Conservation (phyloP, 1,140 invertebrate species). For the Bacillus rossius region DNA sequence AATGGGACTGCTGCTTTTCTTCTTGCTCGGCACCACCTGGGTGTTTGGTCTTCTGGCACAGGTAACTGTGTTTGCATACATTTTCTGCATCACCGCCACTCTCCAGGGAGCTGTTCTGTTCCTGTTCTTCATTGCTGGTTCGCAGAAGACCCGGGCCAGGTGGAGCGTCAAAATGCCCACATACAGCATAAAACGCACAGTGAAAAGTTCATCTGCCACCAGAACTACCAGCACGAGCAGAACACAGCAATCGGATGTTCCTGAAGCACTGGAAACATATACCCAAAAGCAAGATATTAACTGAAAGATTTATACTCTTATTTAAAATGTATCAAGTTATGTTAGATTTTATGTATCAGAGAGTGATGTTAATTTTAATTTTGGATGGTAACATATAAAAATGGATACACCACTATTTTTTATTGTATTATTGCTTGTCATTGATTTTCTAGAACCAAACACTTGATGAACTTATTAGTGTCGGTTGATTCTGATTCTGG, state of each 20-base stretch:
- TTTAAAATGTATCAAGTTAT: too few species aligned
- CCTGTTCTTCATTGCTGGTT: slow-evolving; percentile 1
- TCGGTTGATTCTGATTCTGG: too few species aligned
- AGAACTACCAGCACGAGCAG: background rate
- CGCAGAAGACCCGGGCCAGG: background rate
- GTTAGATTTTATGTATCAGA: too few species aligned
- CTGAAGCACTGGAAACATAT: background rate
- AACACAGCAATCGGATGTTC: background rate
- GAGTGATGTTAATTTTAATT: too few species aligned
- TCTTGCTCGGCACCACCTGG: slow-evolving; percentile 4
- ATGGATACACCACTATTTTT: too few species aligned
- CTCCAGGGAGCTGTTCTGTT: slow-evolving; percentile 5
- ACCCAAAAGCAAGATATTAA: background rate
- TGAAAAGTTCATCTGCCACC: background rate
- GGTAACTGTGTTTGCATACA: background rate
- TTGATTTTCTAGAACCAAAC: too few species aligned
- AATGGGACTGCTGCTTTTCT: background rate
- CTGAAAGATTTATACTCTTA: too few species aligned
- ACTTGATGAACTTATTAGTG: too few species aligned
- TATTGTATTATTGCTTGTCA: too few species aligned
- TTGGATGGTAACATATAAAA: too few species aligned
- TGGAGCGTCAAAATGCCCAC: background rate
- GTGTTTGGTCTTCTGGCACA: slow-evolving; percentile 1
- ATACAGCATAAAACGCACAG: background rate
- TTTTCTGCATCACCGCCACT: slow-evolving; percentile 8